A percentile compares a stretch with the other conserved stretches of the same genome.
phyloP scores from a whole-genome alignment of 2,797 vertebrate species.

The Acanthurus lineatus region DNA sequence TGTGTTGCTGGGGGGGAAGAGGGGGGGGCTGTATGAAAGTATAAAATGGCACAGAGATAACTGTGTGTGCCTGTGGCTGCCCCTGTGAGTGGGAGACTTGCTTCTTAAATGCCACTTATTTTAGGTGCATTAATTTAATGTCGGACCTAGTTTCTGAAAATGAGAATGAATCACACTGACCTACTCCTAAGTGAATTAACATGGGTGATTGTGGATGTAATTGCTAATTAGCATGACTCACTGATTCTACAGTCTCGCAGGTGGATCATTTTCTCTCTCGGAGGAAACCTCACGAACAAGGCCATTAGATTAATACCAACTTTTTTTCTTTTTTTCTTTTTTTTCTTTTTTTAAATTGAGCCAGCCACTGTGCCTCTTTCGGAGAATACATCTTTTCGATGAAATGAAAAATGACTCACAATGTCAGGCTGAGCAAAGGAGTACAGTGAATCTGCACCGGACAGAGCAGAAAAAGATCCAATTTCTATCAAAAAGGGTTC shows the following conservation, averaged over 20 bases:
- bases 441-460: constrained; percentile 9
- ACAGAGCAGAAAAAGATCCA: constrained; percentile 37
- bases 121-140: constrained; percentile 73
- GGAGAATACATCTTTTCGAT: constrained; percentile 30
- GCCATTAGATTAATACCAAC: constrained; percentile 52
- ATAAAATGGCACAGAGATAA: constrained; percentile 10
- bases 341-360: neutral
- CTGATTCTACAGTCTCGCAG: constrained; percentile 71
- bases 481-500: constrained; percentile 51
- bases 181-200: constrained; percentile 79
- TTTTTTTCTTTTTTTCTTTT: constrained; percentile 11
- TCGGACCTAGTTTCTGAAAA: constrained; percentile 68
- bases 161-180: constrained; percentile 78
- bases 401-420: constrained; percentile 56
- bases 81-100: constrained; percentile 32
- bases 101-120: constrained; percentile 70
- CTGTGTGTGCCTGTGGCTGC: constrained; percentile 18
- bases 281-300: constrained; percentile 57
- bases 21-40: constrained; percentile 10
- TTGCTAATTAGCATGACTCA: constrained; percentile 81
- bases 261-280: constrained; percentile 62
- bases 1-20: neutral
- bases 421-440: constrained; percentile 21
- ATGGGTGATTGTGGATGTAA: constrained; percentile 80
- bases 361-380: constrained; percentile 31